Conservation (phyloP, 1,140 invertebrate genomes). For the Chelonus insularis region DNA sequence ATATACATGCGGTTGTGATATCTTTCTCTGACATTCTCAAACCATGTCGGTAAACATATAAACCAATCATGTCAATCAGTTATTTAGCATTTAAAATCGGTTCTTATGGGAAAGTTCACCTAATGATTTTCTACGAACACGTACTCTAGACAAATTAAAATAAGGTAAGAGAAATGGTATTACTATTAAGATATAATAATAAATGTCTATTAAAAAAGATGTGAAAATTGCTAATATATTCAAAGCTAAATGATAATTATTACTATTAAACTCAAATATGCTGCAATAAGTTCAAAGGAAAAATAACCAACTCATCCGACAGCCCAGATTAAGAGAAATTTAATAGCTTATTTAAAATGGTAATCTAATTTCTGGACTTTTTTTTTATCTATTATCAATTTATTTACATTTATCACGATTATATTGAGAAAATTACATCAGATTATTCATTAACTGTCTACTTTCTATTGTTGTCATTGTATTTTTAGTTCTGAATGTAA, state of each 20-base stretch:
- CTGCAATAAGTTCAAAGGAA: neutral
- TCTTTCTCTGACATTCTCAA: conserved; percentile 14
- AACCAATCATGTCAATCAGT: conserved; percentile 9
- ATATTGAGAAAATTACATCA: neutral
- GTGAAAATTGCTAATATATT: conserved; percentile 9
- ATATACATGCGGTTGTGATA: conserved; percentile 12
- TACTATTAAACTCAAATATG: conserved; percentile 11
- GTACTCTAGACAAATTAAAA: conserved; percentile 1
- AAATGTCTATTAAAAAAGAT: conserved; percentile 1
- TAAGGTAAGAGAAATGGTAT: conserved; percentile 3
- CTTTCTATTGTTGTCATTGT: conserved; percentile 1
- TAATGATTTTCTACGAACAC: conserved; percentile 15
- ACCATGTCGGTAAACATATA: neutral
- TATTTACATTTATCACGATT: neutral
- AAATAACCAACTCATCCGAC: conserved; percentile 17
- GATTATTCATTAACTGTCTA: neutral
- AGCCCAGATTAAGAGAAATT: conserved; percentile 40
- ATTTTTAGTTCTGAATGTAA: too few species aligned
- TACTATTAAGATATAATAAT: neutral
- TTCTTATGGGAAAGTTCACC: conserved; percentile 1
- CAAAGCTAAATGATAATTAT: conserved; percentile 7
- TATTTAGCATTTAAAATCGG: conserved; percentile 21
- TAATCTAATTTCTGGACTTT: neutral
- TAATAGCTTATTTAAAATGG: conserved; percentile 34
- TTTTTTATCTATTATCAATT: neutral